Evolutionary conservation across 2,797 vertebrate species (phyloP), one percentile per base, ranked within the genome.

Genomic region (Chromis chromis): DNA sequence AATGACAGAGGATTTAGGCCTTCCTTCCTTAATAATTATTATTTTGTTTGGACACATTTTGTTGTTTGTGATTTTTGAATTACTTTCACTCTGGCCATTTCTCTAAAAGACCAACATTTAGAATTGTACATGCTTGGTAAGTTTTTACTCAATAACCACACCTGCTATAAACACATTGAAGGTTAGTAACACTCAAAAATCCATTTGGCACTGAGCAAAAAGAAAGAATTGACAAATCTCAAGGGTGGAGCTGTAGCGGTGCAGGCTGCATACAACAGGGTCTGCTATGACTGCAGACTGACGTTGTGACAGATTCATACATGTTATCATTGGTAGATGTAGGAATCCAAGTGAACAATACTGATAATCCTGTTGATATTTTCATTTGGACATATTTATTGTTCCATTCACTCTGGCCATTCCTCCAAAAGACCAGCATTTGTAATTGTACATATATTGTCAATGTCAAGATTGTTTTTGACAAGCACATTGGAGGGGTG

Each of bases 401-500:
- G 33, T 36, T 36, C 6, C 6, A 5, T 31, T 31, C 28, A 31
- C 28, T 31, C 28, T 36, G 10, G 10, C 9, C 33, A 36, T 11
- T 36, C 33, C 33, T 36, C 33, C 33, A 10, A 36, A 36, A 7
- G 33, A 36, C 10, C 33, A 12, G 33, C 9, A 36, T 36, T 36
- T 36, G 33, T 36, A 36, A 12, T 36, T 36, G 33, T 11, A 12
- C 10, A 11, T 36, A 36, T 36, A 36, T 52, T 1, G 33, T 66
- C 31, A 63, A 49, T 67, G 58, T 71, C 42, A 55, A 25, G 33
- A 54, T 65, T 42, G 31, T 39, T 66, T 70, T 16, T 55, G 28
- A 66, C 56, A 81, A 74, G 76, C 64, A 74, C 76, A 81, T 65
- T 22, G 21, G 57, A 76, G 54, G 3, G 44, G 53, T 54, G 55